Evolutionary conservation across 2,113 vertebrate genomes (phyloP), one percentile per base, ranked within the genome.

Genomic region (Haemorhous mexicanus): DNA sequence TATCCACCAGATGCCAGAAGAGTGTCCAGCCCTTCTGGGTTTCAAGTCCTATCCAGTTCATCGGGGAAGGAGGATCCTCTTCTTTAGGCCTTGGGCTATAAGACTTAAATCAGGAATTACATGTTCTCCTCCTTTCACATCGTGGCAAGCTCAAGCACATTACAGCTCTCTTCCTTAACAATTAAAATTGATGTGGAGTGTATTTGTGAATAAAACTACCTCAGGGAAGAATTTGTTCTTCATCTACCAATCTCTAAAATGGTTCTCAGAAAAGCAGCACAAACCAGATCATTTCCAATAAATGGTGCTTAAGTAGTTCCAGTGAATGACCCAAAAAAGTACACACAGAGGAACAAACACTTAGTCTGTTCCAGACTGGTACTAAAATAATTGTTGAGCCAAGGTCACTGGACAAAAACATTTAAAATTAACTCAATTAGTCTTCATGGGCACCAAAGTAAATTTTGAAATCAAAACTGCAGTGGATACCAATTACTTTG

Each of bases 201-300:
- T 87, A 58, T 92, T 44, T 91, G 77, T 89, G 94, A 87, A 93
- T 56, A 82, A 95, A 95, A 75, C 41, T 58, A 92, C 93, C 81
- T 95, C 81, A 68, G 96, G 93, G 95, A 95, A 95, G 89, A 94
- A 94, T 67, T 95, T 91, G 84, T 96, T 93, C 95, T 89, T 92
- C 77, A n/a, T 89, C 93, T 95, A 87, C 87, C 84, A 89, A 58
- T 79, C 89, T 62, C 69, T 73, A 78, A 87, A 93, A 95, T 58
- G 69, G 32, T 95, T 96, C 93, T 92, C 93, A 96, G 95, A 94
- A 95, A 97, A 94, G 84, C 69, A 91, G 89, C 26, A 89, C 77
- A 89, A 75, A 91, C 10, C 47, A 84, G 62, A 87, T 63, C 39
- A 89, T 95, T 97, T 95, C 95, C 84, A 94, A 87, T 94, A 94